Conservation (phyloP, 2,888 invertebrate genomes). For the Scelioninae gen. 1 region DNA sequence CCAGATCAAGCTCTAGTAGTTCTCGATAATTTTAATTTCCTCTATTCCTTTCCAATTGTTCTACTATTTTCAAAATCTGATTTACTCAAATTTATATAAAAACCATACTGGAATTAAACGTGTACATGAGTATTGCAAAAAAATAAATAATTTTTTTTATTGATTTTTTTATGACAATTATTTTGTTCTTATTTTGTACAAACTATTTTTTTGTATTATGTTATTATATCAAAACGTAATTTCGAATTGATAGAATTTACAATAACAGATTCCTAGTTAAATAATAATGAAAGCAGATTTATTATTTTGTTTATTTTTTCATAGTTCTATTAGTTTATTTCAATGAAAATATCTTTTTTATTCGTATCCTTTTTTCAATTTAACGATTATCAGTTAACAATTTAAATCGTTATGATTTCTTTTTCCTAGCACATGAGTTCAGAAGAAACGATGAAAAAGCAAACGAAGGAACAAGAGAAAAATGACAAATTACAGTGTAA, state of each 20-base stretch:
- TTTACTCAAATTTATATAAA: constrained; percentile 28
- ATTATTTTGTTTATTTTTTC: too few species aligned
- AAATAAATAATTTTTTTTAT: too few species aligned
- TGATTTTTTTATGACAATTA: too few species aligned
- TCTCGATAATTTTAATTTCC: constrained; percentile 85
- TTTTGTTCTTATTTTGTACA: background rate
- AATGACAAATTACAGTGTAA: constrained; percentile 50
- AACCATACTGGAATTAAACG: constrained; percentile 1
- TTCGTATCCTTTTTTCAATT: constrained; percentile 15
- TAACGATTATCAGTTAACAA: background rate
- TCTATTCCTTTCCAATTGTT: constrained; percentile 26
- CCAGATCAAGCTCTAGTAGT: constrained; percentile 90
- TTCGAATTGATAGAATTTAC: too few species aligned
- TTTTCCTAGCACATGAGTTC: constrained; percentile 58
- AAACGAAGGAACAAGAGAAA: constrained; percentile 54
- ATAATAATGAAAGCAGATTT: too few species aligned
- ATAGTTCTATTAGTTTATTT: too few species aligned
- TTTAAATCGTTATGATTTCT: constrained; percentile 55
- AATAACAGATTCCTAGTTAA: too few species aligned
- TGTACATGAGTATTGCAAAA: too few species aligned
- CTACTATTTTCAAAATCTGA: constrained; percentile 1
- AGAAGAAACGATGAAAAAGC: constrained; percentile 55
- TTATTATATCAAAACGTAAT: too few species aligned
- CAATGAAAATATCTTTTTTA: background rate
- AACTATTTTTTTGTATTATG: too few species aligned